Evolutionary conservation across 2,797 vertebrate genomes (phyloP).

Genomic region (Vultur gryphus): DNA sequence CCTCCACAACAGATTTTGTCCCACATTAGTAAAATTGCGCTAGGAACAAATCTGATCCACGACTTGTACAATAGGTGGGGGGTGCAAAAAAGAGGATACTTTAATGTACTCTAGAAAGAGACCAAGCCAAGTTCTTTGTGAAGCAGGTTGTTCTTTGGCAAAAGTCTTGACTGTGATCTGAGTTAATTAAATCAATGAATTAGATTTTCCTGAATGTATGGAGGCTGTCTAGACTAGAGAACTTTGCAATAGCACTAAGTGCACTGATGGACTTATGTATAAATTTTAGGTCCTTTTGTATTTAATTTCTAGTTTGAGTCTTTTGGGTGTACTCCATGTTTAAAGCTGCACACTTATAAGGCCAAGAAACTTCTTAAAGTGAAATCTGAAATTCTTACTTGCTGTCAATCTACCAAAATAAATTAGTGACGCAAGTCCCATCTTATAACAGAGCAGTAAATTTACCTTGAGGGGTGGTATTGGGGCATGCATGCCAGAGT

Average conservation of each 20-base stretch:
- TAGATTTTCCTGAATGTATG: not conserved
- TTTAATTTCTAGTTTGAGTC: not conserved
- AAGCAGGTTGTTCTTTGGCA: not conserved
- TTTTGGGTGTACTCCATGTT: not conserved
- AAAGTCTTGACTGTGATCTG: not conserved
- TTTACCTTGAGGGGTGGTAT: not conserved
- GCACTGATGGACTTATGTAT: not conserved
- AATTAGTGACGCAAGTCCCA: not conserved
- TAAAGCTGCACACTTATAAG: not conserved
- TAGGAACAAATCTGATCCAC: not conserved
- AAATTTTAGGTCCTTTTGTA: not conserved
- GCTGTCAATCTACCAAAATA: not conserved
- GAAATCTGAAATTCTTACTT: not conserved
- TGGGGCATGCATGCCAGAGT: not conserved
- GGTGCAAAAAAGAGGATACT: not conserved
- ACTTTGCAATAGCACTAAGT: not conserved
- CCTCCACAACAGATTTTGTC: not conserved
- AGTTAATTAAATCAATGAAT: not conserved
- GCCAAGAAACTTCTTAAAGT: not conserved
- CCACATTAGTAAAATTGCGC: not conserved
- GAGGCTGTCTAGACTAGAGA: not conserved
- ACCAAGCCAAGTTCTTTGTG: not conserved
- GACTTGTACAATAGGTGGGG: not conserved
- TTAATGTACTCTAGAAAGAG: not conserved
- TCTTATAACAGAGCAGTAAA: not conserved